These are phyloP conservation scores for Xanthorhoe designata DNA, from an alignment of 2,888 invertebrate species.

Conservation along the genomic window DNA sequence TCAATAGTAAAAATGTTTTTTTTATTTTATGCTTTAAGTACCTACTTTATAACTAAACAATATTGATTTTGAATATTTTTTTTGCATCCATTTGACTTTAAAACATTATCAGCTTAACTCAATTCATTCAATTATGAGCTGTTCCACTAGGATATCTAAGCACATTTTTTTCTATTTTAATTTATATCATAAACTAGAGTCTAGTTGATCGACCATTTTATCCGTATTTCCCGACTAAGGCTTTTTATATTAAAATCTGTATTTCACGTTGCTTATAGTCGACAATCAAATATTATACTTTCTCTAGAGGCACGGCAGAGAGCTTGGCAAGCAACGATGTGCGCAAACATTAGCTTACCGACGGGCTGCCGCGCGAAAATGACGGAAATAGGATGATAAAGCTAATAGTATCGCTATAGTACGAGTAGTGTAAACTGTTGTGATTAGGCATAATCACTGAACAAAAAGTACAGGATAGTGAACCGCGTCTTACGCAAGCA, in stretches of 20 bases:
- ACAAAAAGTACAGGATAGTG: too few species aligned
- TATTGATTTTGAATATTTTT: too few species aligned
- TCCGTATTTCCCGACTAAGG: not conserved
- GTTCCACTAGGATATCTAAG: not conserved
- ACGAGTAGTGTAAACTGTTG: too few species aligned
- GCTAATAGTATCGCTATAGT: too few species aligned
- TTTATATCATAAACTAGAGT: not conserved
- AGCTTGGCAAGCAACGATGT: constrained; percentile 33
- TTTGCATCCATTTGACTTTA: not conserved
- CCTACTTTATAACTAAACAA: too few species aligned
- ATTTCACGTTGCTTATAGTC: constrained; percentile 19
- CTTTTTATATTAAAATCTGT: constrained; percentile 21
- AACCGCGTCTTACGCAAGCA: too few species aligned
- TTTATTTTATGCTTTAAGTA: too few species aligned
- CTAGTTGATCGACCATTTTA: not conserved
- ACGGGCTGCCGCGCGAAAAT: constrained; percentile 19
- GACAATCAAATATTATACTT: constrained; percentile 32
- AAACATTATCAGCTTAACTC: not conserved
- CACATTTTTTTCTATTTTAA: not conserved
- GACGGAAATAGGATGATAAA: constrained; percentile 12
- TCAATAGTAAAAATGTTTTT: too few species aligned
- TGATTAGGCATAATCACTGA: too few species aligned
- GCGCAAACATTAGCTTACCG: constrained; percentile 30
- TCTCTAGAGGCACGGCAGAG: constrained; percentile 25
- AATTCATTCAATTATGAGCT: too few species aligned